Percentiles rank a stretch among this genome's conserved stretches.
Evolutionary conservation across 2,888 invertebrate species (phyloP).

Genomic region (Scaptodrosophila latifasciaeformis): DNA sequence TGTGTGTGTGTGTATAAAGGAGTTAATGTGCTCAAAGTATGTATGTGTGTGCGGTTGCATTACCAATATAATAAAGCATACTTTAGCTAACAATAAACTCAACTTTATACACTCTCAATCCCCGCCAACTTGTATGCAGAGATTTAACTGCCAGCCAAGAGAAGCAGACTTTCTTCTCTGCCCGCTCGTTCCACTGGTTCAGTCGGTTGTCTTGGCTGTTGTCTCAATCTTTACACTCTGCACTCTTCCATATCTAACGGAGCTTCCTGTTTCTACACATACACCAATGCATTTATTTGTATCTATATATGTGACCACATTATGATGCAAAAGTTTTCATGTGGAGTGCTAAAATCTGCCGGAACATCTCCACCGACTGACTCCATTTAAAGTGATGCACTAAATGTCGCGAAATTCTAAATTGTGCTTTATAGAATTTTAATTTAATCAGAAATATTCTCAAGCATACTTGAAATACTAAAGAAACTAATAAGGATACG

Average conservation of each 20-base stretch:
- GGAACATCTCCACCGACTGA: too few species aligned
- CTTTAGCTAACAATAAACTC: slow-evolving; percentile 69
- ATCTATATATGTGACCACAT: too few species aligned
- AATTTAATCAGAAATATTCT: too few species aligned
- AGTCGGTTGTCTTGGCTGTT: slow-evolving; percentile 22
- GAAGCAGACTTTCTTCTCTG: slow-evolving; percentile 1
- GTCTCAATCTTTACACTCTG: slow-evolving; percentile 30
- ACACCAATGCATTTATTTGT: too few species aligned
- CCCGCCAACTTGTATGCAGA: slow-evolving; percentile 69
- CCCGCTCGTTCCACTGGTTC: slow-evolving; percentile 2
- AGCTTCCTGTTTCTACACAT: slow-evolving; percentile 41
- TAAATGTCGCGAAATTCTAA: too few species aligned
- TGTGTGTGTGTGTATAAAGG: not conserved
- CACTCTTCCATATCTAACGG: slow-evolving; percentile 44
- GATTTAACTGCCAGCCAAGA: slow-evolving; percentile 50
- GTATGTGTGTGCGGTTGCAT: slow-evolving; percentile 31
- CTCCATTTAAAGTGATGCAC: too few species aligned
- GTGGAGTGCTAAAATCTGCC: slow-evolving; percentile 7
- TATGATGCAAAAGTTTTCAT: slow-evolving; percentile 46
- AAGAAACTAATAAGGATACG: too few species aligned
- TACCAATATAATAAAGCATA: slow-evolving; percentile 59
- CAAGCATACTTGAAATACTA: too few species aligned
- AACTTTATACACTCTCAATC: slow-evolving; percentile 71
- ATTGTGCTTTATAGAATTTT: too few species aligned
- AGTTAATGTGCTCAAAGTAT: slow-evolving; percentile 1